phyloP scores from a whole-genome alignment of 2,888 invertebrate species.

The Selenia dentaria region DNA sequence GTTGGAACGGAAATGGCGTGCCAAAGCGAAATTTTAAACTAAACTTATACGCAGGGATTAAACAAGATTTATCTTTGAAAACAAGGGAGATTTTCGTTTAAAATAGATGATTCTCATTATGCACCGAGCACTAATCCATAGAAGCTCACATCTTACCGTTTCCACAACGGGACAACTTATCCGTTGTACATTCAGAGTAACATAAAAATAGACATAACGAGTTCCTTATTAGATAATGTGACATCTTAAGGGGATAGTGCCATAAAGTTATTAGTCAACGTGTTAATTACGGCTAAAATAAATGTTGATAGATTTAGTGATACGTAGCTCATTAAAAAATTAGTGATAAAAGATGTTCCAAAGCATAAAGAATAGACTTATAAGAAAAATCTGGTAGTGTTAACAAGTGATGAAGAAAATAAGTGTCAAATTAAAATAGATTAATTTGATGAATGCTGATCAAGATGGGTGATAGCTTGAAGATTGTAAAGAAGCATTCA shows the following conservation, averaged over 20 bases:
- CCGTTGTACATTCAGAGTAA: slow-evolving; percentile 48
- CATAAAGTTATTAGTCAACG: slow-evolving; percentile 76
- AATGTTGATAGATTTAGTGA: slow-evolving; percentile 72
- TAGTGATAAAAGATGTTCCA: slow-evolving; percentile 59
- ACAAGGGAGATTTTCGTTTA: slow-evolving; percentile 56
- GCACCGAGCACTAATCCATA: slow-evolving; percentile 57
- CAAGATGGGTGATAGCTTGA: slow-evolving; percentile 69
- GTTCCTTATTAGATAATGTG: slow-evolving; percentile 63
- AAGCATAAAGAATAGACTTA: slow-evolving; percentile 38
- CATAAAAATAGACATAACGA: slow-evolving; percentile 67
- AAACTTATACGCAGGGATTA: slow-evolving; percentile 62
- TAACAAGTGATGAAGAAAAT: slow-evolving; percentile 66
- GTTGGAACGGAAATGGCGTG: slow-evolving; percentile 49
- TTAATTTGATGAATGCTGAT: slow-evolving; percentile 41
- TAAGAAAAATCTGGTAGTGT: slow-evolving; percentile 44
- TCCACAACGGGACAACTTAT: slow-evolving; percentile 54
- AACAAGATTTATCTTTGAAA: slow-evolving; percentile 60
- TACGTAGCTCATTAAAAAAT: slow-evolving; percentile 53
- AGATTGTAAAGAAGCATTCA: slow-evolving; percentile 70
- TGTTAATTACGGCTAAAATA: slow-evolving; percentile 68
- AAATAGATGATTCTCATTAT: slow-evolving; percentile 62
- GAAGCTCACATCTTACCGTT: slow-evolving; percentile 45
- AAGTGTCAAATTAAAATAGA: slow-evolving; percentile 67
- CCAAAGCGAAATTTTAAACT: slow-evolving; percentile 54
- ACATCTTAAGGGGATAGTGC: slow-evolving; percentile 65